A percentile compares a stretch with the other conserved stretches of the same genome.
Evolutionary conservation across 2,113 vertebrate genomes (phyloP).

Genomic region (Psilopsiagon aymara): DNA sequence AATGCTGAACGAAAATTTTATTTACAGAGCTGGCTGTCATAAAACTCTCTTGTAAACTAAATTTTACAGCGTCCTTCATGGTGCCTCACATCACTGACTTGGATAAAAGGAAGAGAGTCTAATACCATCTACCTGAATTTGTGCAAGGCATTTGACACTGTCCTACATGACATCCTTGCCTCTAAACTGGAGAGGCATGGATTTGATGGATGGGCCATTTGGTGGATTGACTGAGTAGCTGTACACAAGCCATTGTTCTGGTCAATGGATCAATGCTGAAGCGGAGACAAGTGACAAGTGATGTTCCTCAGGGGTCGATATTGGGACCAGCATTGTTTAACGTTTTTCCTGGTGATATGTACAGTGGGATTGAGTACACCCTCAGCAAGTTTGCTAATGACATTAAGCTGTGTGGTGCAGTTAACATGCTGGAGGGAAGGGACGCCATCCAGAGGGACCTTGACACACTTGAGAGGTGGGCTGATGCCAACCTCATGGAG

Average conservation of each 20-base stretch:
- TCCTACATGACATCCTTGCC: background rate
- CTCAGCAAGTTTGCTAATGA: background rate
- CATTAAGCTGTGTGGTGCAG: background rate
- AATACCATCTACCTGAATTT: background rate
- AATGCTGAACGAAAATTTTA: background rate
- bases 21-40: background rate
- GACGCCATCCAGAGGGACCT: background rate
- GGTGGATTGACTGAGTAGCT: background rate
- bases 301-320: background rate
- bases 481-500: too few relatives aligned
- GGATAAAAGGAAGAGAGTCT: background rate
- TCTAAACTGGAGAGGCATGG: background rate
- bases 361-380: background rate
- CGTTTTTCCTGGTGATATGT: background rate
- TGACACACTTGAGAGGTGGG: background rate
- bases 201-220: background rate
- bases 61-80: background rate
- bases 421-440: background rate
- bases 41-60: background rate
- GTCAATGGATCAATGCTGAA: background rate
- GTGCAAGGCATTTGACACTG: background rate
- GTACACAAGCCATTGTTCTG: background rate
- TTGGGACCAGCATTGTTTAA: background rate
- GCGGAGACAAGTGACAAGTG: background rate
- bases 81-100: background rate